phyloP scores from a whole-genome alignment of 2,888 invertebrate genomes.

The Drosophila meridiana region DNA sequence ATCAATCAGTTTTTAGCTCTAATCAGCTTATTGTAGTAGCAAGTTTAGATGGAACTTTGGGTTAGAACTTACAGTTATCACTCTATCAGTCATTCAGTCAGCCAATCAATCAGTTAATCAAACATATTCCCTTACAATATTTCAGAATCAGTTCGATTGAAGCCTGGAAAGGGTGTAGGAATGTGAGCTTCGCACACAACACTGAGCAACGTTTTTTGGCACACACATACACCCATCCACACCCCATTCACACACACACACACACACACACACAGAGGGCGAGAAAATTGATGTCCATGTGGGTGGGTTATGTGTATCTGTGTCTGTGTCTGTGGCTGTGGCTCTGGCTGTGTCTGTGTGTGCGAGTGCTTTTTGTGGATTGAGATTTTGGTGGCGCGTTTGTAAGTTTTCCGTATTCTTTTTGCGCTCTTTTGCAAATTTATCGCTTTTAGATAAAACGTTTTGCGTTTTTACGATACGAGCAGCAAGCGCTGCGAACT shows the following conservation, averaged over 20 bases:
- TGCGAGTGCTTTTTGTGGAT: slow-evolving; percentile 20
- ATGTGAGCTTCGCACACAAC: slow-evolving; percentile 15
- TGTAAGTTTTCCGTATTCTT: slow-evolving; percentile 20
- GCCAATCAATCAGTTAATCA: not conserved
- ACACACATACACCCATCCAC: slow-evolving; percentile 12
- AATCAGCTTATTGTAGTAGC: not conserved
- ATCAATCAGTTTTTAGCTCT: not conserved
- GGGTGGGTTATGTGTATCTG: slow-evolving; percentile 7
- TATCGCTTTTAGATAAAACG: slow-evolving; percentile 79
- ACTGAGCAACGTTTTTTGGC: slow-evolving; percentile 14
- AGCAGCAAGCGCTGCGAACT: slow-evolving; percentile 63
- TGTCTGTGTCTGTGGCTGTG: slow-evolving; percentile 34
- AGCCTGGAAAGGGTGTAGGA: slow-evolving; percentile 25
- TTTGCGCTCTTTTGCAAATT: slow-evolving; percentile 66
- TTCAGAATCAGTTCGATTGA: not conserved
- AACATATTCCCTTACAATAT: not conserved
- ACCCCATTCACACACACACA: slow-evolving; percentile 5
- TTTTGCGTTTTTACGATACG: slow-evolving; percentile 75
- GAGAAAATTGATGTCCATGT: slow-evolving; percentile 54
- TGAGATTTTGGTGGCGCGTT: slow-evolving; percentile 33
- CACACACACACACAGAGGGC: slow-evolving; percentile 15
- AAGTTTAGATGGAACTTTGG: not conserved
- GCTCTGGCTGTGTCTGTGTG: slow-evolving; percentile 19
- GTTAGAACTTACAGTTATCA: not conserved
- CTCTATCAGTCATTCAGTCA: not conserved